Conservation (phyloP, 2,888 invertebrate species). For the Caenorhabditis sp. region DNA sequence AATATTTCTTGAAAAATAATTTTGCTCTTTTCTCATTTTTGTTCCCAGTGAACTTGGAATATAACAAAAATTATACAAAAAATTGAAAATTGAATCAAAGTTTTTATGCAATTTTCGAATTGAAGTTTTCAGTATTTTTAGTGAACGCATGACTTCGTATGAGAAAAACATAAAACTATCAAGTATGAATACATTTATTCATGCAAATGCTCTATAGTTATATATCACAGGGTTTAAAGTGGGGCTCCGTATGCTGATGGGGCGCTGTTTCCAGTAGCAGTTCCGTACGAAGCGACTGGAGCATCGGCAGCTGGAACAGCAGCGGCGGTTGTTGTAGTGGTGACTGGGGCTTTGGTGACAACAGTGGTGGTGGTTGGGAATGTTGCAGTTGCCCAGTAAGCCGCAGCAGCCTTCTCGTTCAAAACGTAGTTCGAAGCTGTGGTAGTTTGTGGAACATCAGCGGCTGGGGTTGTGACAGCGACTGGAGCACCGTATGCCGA, state of each 20-base stretch:
- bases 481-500: background rate
- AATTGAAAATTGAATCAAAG: no score
- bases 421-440: constrained; percentile 5
- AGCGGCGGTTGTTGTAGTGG: background rate
- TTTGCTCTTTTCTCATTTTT: no score
- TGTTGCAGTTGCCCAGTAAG: constrained; percentile 9
- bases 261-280: background rate
- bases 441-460: background rate
- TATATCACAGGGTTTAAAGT: background rate
- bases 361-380: constrained; percentile 7
- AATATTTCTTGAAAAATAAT: no score
- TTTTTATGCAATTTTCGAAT: no score
- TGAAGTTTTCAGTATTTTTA: no score
- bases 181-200: background rate
- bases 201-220: background rate
- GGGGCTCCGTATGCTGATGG: background rate
- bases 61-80: no score
- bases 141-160: no score
- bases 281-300: background rate
- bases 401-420: constrained; percentile 7
- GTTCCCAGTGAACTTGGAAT: no score
- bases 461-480: background rate
- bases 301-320: background rate
- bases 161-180: no score
- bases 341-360: background rate